Conservation (phyloP, 2,797 vertebrate genomes). For the Cyprinodon diabolis region DNA sequence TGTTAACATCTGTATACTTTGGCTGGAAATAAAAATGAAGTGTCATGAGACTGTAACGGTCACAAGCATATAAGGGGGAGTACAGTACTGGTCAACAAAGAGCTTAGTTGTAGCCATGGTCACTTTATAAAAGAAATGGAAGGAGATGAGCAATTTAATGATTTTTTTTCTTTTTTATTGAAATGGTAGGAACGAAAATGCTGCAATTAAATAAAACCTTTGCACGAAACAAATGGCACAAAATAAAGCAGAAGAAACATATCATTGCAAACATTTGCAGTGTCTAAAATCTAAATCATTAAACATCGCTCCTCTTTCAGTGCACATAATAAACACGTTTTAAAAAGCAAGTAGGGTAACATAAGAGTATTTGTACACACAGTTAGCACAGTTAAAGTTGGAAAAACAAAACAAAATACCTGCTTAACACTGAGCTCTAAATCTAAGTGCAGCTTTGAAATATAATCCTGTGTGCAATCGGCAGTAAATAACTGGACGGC, state of each 20-base stretch:
- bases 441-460: conserved; percentile 62
- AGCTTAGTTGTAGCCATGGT: conserved; percentile 20
- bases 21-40: conserved; percentile 44
- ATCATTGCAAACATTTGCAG: conserved; percentile 83
- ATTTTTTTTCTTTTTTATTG: conserved; percentile 80
- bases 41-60: conserved; percentile 48
- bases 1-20: conserved; percentile 36
- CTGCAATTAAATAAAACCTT: conserved; percentile 83
- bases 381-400: conserved; percentile 58
- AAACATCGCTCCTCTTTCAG: conserved; percentile 77
- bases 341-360: conserved; percentile 74
- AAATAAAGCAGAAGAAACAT: conserved; percentile 67
- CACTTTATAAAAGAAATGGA: conserved; percentile 28
- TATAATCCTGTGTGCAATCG: conserved; percentile 49
- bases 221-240: conserved; percentile 71
- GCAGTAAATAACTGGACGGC: conserved; percentile 46
- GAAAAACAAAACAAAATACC: conserved; percentile 51
- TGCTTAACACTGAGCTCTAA: conserved; percentile 60
- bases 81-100: conserved; percentile 32
- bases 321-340: conserved; percentile 77
- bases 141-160: conserved; percentile 17
- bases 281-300: conserved; percentile 79
- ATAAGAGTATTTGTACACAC: conserved; percentile 68
- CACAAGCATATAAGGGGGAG: conserved; percentile 23
- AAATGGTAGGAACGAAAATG: conserved; percentile 82